phyloP scores from a whole-genome alignment of 92 coral and sea anemone genomes.

The Epizoanthus illoricatus region DNA sequence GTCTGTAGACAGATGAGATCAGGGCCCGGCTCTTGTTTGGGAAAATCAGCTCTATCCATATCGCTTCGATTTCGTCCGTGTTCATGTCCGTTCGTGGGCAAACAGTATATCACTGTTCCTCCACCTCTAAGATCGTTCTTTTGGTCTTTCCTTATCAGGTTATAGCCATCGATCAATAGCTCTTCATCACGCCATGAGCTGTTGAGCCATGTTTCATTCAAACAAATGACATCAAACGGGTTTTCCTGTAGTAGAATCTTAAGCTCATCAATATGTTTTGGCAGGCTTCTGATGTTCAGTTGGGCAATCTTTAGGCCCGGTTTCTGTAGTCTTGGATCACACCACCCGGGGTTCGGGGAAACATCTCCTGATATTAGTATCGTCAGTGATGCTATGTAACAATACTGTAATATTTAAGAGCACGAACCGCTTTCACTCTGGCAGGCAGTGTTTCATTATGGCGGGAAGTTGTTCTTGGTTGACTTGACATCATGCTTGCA shows the following conservation, averaged over 20 bases:
- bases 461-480: not conserved
- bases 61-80: no score
- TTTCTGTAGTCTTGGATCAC: slow-evolving; percentile 34
- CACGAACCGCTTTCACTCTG: not conserved
- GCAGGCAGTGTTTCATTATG: slow-evolving; percentile 13
- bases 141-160: slow-evolving; percentile 14
- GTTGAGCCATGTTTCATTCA: no score
- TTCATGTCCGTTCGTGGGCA: no score
- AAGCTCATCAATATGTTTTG: slow-evolving; percentile 26
- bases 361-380: slow-evolving; percentile 40
- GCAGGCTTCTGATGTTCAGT: slow-evolving; percentile 17
- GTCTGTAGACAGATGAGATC: no score
- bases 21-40: no score
- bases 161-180: slow-evolving; percentile 19
- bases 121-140: slow-evolving; percentile 16
- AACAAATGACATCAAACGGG: slow-evolving; percentile 33
- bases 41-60: no score
- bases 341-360: slow-evolving; percentile 37
- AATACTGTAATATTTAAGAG: slow-evolving; percentile 22
- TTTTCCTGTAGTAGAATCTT: slow-evolving; percentile 29
- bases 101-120: slow-evolving; percentile 14
- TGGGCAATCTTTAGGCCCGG: slow-evolving; percentile 37
- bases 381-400: slow-evolving; percentile 18
- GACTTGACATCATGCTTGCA: not conserved
- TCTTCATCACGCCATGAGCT: slow-evolving; percentile 12